Base-by-base conservation (phyloP, 2,797 vertebrate genomes). In the Hypotaenidia okinawae region DNA sequence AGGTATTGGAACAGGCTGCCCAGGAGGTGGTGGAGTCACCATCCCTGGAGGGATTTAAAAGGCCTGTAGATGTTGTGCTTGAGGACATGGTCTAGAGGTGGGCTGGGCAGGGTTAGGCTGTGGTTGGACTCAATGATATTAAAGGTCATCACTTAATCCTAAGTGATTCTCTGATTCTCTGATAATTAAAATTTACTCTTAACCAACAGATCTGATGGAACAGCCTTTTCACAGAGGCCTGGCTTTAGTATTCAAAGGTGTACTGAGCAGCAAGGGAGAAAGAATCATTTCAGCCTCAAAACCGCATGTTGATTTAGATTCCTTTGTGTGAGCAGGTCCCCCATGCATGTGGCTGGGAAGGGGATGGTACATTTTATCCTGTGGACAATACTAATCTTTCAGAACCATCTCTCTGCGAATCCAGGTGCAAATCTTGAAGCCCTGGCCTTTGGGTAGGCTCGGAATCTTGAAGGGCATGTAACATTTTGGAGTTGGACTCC, bases 181-280 rank as follows among this genome's bases (percentile, higher is more conserved):
- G 43, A 45, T 19, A 45, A 45, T 45, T 45, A 18, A 11, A 74
- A 54, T 78, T 89, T 64, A 18, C 32, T 32, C 12, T 43, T 49
- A 49, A 27, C 22, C 57, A 59, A 2, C 25, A 13, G 1, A 16
- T 43, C 27, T 35, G 41, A 25, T 39, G 22, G 28, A 10, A 75
- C 33, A 32, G 39, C 5, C 22, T 10, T 1, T 2, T 19, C 2
- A 1, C 6, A 11, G 30, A 52, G 11, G 33, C 30, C 27, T 32
- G 51, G 27, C 8, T 77, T 72, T 43, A 5, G 2, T 35, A 5
- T 13, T 33, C 30, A n/a, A 49, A 72, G 47, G 11, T 37, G 17
- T 43, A 21, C 9, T 11, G 49, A 89, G 25, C 28, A 79, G 7
- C 30, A 61, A 47, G 21, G 28, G 17, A 14, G 28, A 68, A 57